Base-by-base conservation (phyloP, 2,888 invertebrate genomes). In the Melikaiella ostensackeni region DNA sequence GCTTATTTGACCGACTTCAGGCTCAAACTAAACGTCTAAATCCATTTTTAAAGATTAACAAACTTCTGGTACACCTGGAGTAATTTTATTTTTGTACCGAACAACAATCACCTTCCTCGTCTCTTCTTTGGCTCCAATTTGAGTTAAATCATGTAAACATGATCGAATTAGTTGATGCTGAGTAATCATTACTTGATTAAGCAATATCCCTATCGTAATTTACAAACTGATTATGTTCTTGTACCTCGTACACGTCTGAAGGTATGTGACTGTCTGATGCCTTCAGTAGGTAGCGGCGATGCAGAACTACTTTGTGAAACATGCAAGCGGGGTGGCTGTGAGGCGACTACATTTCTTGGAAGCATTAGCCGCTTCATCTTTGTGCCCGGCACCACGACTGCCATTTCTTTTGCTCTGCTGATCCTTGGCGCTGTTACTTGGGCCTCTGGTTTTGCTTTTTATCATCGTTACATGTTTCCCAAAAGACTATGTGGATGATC, bases 401-500 rank as follows among this genome's bases (percentile, higher is more conserved):
- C 88, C 74, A 75, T 88, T 61, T 89, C 86, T 75, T 88, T 89
- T 81, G 79, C 81, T 38, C 79, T 89, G 74, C 83, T 89, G 73
- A 83, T 88, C 76, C 76, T 86, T 78, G 76, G 84, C 74, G 86
- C 85, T 30, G 75, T 88, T 77, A 84, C 81, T 75, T 87, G 84
- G 86, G 84, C 80, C 33, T 85, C 80, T 79, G 80, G 80, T 74
- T 78, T 81, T 63, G 42, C 79, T 42, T 76, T 84, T 33, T 82
- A 83, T 21, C 79, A 75, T 33, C 82, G 77, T 57, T 78, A 76
- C 33, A 77, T 75, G 62, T n/a, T 38, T 35, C 75, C 76, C 46
- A 74, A 81, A 79, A 79, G 74, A 70, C 30, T 55, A 30, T 70
- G 70, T 70, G 70, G 70, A n/a, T 70, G 50, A 70, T 55, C 30